These are phyloP conservation scores for rat (Rattus norvegicus) DNA, from an alignment of 2,113 vertebrate genomes.

Conservation along the genomic window GRCr8 NC_086033.1:101010501-101011000, in stretches of 20 bases:
- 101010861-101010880: neutral
- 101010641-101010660: conserved; percentile 42
- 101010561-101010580: neutral
- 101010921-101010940: neutral
- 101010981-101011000: neutral
- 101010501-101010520: neutral
- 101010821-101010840: neutral
- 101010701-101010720: conserved; percentile 26
- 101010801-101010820: no score
- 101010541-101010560: neutral
- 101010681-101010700: neutral
- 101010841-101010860: neutral
- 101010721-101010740: conserved; percentile 33
- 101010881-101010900: neutral
- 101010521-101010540: neutral
- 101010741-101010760: conserved; percentile 50
- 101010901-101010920: neutral
- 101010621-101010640: conserved; percentile 51
- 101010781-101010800: neutral
- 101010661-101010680: conserved; percentile 46
- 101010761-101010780: neutral
- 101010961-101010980: neutral
- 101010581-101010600: conserved; percentile 5
- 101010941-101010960: neutral
- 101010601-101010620: conserved; percentile 59